These are phyloP conservation scores for Rhagium mordax DNA, from an alignment of 2,888 invertebrate species.

Conservation along the genomic window DNA sequence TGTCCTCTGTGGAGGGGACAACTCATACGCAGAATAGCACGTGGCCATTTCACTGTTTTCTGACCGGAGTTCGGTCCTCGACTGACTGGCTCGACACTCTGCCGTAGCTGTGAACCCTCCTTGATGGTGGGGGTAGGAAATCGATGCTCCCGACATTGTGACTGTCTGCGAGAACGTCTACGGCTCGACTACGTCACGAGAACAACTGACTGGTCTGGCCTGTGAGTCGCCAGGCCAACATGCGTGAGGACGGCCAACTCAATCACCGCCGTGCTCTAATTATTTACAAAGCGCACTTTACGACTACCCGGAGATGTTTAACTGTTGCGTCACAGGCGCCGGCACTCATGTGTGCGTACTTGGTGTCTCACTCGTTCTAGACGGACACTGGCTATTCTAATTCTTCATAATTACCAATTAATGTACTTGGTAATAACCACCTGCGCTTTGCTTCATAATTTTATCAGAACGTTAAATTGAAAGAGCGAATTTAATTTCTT, in stretches of 20 bases:
- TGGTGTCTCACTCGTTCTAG: constrained; percentile 7
- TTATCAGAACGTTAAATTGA: not conserved
- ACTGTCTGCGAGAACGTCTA: constrained; percentile 68
- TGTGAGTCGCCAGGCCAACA: constrained; percentile 42
- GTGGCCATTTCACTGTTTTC: constrained; percentile 64
- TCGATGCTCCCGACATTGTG: constrained; percentile 69
- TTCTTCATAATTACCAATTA: not conserved
- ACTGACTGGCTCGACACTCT: constrained; percentile 59
- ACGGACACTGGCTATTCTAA: constrained; percentile 3
- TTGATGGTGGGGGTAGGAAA: constrained; percentile 69
- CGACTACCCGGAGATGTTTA: constrained; percentile 59
- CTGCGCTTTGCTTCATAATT: not conserved
- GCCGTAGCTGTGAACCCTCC: constrained; percentile 43
- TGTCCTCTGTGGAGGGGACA: constrained; percentile 69
- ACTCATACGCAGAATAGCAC: constrained; percentile 66
- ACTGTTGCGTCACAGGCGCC: constrained; percentile 60
- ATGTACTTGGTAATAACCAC: not conserved
- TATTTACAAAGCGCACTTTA: constrained; percentile 65
- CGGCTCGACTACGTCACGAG: constrained; percentile 65
- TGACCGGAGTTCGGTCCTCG: constrained; percentile 65
- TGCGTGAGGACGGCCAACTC: constrained; percentile 54
- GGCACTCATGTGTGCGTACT: constrained; percentile 37
- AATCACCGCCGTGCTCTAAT: constrained; percentile 68
- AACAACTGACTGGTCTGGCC: constrained; percentile 47
- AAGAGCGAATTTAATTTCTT: not conserved